phyloP scores from a whole-genome alignment of 2,113 vertebrate species.

The Labrus mixtus region DNA sequence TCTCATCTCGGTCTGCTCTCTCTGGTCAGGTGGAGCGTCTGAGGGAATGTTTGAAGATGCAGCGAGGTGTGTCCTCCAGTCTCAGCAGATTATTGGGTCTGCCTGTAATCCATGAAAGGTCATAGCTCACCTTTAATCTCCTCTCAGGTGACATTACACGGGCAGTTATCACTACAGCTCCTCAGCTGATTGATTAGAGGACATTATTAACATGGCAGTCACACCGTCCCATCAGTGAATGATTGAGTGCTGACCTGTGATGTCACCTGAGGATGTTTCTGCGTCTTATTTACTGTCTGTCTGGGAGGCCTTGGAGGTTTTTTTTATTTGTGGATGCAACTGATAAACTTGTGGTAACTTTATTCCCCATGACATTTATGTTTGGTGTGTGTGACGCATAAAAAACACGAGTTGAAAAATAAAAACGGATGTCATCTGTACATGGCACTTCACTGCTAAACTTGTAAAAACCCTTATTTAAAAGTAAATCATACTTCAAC shows the following conservation, averaged over 20 bases:
- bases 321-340: not conserved
- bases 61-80: slow-evolving; percentile 44
- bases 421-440: no score
- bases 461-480: no score
- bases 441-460: no score
- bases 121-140: slow-evolving; percentile 61
- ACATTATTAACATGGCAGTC: slow-evolving; percentile 51
- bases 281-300: slow-evolving; percentile 29
- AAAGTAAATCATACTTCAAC: no score
- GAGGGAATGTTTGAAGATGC: slow-evolving; percentile 52
- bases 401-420: no score
- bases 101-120: slow-evolving; percentile 58
- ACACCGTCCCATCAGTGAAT: slow-evolving; percentile 40
- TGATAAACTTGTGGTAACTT: no score
- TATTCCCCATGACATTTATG: no score
- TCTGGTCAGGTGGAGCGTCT: slow-evolving; percentile 5
- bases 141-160: slow-evolving; percentile 34
- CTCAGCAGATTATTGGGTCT: slow-evolving; percentile 37
- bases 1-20: not conserved
- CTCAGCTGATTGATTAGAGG: slow-evolving; percentile 54
- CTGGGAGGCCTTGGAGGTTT: slow-evolving; percentile 4
- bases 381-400: no score
- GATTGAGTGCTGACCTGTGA: slow-evolving; percentile 37
- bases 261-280: slow-evolving; percentile 16
- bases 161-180: slow-evolving; percentile 11